Conservation (phyloP, 2,888 invertebrate genomes). For the Papilio gigon region DNA sequence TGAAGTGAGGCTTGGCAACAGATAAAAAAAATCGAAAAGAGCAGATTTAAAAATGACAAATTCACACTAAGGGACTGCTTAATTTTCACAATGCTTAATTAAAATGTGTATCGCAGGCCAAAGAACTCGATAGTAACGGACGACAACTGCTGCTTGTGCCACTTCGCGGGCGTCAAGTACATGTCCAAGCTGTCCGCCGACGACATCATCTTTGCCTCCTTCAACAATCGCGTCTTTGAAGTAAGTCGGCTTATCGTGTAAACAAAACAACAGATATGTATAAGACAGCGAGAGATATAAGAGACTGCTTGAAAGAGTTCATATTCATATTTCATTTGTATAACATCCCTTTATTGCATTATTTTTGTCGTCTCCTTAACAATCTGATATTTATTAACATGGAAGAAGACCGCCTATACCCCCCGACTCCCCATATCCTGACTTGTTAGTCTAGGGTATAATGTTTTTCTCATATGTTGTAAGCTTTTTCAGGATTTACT, state of each 20-base stretch:
- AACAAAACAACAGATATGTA: too few relatives aligned
- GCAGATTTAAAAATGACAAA: background rate
- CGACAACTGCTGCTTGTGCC: slow-evolving; percentile 95
- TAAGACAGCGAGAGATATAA: too few relatives aligned
- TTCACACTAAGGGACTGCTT: background rate
- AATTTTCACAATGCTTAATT: background rate
- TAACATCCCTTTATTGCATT: too few relatives aligned
- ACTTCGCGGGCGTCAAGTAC: slow-evolving; percentile 91
- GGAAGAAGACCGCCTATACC: too few relatives aligned
- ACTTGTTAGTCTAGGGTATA: too few relatives aligned
- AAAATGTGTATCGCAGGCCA: slow-evolving; percentile 59
- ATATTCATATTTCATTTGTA: too few relatives aligned
- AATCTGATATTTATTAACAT: too few relatives aligned
- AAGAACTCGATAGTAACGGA: slow-evolving; percentile 87
- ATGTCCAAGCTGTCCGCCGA: slow-evolving; percentile 88
- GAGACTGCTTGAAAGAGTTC: too few relatives aligned
- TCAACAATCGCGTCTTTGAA: slow-evolving; percentile 92
- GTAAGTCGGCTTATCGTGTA: slow-evolving; percentile 67
- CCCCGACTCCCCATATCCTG: too few relatives aligned
- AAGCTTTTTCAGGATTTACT: too few relatives aligned
- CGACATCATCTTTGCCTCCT: slow-evolving; percentile 93
- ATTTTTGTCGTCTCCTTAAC: too few relatives aligned
- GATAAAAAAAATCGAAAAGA: background rate
- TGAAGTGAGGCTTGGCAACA: background rate
- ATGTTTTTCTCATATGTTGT: too few relatives aligned